A percentile compares a stretch with the other conserved stretches of the same genome.
These are phyloP conservation scores for Prunella himalayana DNA, from an alignment of 2,113 vertebrate species.

Conservation along the genomic window DNA sequence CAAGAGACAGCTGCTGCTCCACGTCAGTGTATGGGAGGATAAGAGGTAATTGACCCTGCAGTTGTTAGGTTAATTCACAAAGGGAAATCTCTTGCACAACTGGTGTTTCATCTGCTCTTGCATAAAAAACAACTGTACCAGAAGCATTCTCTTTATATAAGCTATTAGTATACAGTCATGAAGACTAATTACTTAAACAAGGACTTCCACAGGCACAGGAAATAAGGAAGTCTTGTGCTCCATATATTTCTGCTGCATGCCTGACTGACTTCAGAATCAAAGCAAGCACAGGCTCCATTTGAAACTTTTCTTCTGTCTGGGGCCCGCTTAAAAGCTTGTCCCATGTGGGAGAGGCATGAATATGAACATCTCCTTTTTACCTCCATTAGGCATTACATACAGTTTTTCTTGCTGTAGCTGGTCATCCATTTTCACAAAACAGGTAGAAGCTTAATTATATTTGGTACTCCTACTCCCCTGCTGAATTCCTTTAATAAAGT, in stretches of 20 bases:
- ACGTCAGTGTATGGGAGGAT: background rate
- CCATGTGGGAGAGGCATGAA: background rate
- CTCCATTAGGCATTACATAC: background rate
- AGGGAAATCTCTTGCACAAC: slow-evolving; percentile 33
- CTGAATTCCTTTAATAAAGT: background rate
- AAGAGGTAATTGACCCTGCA: slow-evolving; percentile 48
- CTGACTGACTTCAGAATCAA: background rate
- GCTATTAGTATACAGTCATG: slow-evolving; percentile 4
- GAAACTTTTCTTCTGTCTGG: background rate
- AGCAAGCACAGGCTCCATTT: background rate
- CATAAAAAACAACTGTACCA: background rate
- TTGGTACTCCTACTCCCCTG: background rate
- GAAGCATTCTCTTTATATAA: background rate
- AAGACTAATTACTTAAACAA: slow-evolving; percentile 24
- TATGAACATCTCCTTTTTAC: background rate
- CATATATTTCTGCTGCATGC: slow-evolving; percentile 10
- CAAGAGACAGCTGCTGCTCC: slow-evolving; percentile 21
- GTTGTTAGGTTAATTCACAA: slow-evolving; percentile 45
- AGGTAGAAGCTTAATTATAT: background rate
- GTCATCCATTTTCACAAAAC: background rate
- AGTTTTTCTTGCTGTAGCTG: background rate
- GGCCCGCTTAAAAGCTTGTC: background rate
- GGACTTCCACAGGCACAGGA: slow-evolving; percentile 6
- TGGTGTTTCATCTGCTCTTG: slow-evolving; percentile 1
- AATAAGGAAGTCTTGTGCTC: background rate